A percentile compares a stretch with the other conserved stretches of the same genome.
phyloP scores from a whole-genome alignment of 2,888 invertebrate genomes.

The Caenorhabditis angaria region DNA sequence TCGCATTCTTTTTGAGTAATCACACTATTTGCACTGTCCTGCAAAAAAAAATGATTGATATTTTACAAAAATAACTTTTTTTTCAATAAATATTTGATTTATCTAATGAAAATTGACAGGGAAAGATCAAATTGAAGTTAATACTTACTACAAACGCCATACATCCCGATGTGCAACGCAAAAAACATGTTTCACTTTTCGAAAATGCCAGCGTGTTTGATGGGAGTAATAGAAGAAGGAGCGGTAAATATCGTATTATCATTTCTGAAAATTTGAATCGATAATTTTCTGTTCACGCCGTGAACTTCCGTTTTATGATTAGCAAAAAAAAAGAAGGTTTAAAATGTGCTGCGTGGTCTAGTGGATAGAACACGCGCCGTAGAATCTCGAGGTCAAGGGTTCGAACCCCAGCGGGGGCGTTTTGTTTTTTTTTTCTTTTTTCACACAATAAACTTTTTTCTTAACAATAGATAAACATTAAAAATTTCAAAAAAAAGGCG shows the following conservation, averaged over 20 bases:
- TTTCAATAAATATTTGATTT: neutral
- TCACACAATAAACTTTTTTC: too few species aligned
- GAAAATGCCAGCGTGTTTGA: neutral
- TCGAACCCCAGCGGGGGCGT: too few species aligned
- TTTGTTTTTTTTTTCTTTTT: too few species aligned
- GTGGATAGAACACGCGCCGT: too few species aligned
- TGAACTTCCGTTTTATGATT: neutral
- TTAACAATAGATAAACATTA: too few species aligned
- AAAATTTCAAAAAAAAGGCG: too few species aligned
- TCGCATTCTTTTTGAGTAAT: slow-evolving; percentile 26
- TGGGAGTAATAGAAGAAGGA: slow-evolving; percentile 2
- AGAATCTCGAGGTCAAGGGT: too few species aligned
- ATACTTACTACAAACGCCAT: slow-evolving; percentile 27
- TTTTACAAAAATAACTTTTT: neutral
- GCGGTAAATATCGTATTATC: slow-evolving; percentile 22
- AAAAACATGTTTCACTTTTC: slow-evolving; percentile 26
- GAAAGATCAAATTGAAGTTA: too few species aligned
- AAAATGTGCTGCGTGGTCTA: too few species aligned
- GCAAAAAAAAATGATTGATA: neutral
- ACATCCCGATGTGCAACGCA: slow-evolving; percentile 47
- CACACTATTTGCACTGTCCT: neutral
- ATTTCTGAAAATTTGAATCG: slow-evolving; percentile 9
- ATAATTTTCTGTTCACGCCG: slow-evolving; percentile 1
- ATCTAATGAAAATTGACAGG: too few species aligned
- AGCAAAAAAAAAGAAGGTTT: neutral